A percentile compares a stretch with the other conserved stretches of the same genome.
Conservation (phyloP, 1,140 invertebrate genomes). For the Caenorhabditis tropicalis region DNA sequence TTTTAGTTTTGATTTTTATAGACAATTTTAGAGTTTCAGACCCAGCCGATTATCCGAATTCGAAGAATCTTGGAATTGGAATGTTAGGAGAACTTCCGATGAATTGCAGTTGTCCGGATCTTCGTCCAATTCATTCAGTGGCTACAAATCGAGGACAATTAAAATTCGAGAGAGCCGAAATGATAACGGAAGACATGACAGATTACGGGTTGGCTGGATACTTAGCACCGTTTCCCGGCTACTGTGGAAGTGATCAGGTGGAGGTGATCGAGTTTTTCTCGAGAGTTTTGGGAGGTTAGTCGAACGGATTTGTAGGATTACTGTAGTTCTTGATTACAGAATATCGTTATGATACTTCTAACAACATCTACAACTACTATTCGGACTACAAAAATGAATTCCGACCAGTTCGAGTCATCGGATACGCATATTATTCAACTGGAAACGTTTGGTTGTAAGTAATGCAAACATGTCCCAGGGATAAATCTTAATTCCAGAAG, state of each 20-base stretch:
- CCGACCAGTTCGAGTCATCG: not conserved
- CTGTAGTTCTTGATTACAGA: not conserved
- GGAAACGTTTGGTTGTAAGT: not conserved
- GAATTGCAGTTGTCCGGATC: not conserved
- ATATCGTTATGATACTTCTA: not conserved
- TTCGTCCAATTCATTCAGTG: not conserved
- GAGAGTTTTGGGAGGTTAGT: not conserved
- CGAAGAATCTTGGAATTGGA: not conserved
- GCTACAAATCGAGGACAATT: not conserved
- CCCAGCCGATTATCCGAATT: not conserved
- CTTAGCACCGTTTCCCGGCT: not conserved
- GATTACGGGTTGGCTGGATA: not conserved
- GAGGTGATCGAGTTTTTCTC: constrained; percentile 1
- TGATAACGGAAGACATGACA: not conserved
- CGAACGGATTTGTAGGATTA: not conserved
- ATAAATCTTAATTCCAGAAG: not conserved
- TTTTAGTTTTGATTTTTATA: not conserved
- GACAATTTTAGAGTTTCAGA: not conserved
- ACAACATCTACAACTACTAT: not conserved
- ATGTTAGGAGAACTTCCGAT: not conserved
- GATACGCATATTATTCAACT: not conserved
- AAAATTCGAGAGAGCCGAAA: not conserved
- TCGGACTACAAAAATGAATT: not conserved
- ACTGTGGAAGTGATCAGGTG: not conserved
- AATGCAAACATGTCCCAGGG: too few relatives aligned